Evolutionary conservation across 1,140 invertebrate genomes (phyloP).

Genomic region (Aphidius gifuensis): DNA sequence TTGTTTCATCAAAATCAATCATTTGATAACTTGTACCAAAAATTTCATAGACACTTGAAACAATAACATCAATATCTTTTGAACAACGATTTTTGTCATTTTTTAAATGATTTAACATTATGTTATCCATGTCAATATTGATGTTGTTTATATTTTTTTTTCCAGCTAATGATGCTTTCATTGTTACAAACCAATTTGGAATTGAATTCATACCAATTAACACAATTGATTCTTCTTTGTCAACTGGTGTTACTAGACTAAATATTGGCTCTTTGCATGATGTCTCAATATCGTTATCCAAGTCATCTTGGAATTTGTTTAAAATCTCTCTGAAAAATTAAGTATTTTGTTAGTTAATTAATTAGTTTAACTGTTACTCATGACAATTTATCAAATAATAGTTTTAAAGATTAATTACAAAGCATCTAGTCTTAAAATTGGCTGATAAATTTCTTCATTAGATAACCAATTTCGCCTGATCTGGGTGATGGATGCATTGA

Average conservation of each 20-base stretch:
- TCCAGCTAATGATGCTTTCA: slow-evolving; percentile 29
- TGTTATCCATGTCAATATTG: neutral
- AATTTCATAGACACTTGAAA: slow-evolving; percentile 36
- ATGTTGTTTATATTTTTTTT: neutral
- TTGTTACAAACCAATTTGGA: slow-evolving; percentile 33
- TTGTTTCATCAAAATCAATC: slow-evolving; percentile 28
- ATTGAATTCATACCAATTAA: slow-evolving; percentile 35
- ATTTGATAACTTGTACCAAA: slow-evolving; percentile 38
- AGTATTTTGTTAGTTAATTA: slow-evolving; percentile 1
- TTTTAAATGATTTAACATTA: neutral
- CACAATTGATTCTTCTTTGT: slow-evolving; percentile 28
- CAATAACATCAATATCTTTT: slow-evolving; percentile 28
- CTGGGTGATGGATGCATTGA: slow-evolving; percentile 31
- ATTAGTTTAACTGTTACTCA: neutral
- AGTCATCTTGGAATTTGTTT: slow-evolving; percentile 24
- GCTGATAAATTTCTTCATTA: slow-evolving; percentile 36
- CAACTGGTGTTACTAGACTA: slow-evolving; percentile 36
- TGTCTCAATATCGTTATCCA: slow-evolving; percentile 4
- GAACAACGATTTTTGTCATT: neutral
- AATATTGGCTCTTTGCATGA: slow-evolving; percentile 33
- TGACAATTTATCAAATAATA: slow-evolving; percentile 11
- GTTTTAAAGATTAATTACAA: slow-evolving; percentile 16
- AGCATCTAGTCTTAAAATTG: slow-evolving; percentile 33
- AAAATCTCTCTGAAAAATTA: slow-evolving; percentile 10
- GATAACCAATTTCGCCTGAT: slow-evolving; percentile 33